A percentile compares a stretch with the other conserved stretches of the same genome.
Conservation (phyloP, 2,113 vertebrate species). For the Fulica atra region DNA sequence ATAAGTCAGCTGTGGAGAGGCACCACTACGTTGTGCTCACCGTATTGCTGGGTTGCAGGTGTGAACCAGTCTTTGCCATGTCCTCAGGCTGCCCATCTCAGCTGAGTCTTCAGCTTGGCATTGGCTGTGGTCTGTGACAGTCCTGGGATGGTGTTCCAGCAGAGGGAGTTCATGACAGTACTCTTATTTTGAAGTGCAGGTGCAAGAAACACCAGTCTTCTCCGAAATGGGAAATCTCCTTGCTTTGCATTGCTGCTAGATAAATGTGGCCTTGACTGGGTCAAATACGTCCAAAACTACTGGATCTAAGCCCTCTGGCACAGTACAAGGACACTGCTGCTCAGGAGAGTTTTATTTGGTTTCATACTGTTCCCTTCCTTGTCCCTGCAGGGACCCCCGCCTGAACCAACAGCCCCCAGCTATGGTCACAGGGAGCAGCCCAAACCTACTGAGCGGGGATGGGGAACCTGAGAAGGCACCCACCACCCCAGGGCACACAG, state of each 20-base stretch:
- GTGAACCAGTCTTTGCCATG: background rate
- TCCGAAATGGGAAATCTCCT: background rate
- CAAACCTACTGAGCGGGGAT: rapidly evolving
- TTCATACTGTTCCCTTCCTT: background rate
- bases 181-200: background rate
- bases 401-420: background rate
- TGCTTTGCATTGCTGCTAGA: background rate
- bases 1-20: background rate
- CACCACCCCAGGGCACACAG: background rate
- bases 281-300: background rate
- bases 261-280: background rate
- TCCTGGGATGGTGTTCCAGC: background rate
- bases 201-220: background rate
- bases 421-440: rapidly evolving
- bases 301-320: background rate
- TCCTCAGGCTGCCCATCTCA: background rate
- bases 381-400: background rate
- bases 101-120: background rate
- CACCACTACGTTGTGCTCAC: background rate
- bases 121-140: background rate
- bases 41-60: rapidly evolving
- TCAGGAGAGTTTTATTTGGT: background rate
- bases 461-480: background rate
- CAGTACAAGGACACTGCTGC: background rate
- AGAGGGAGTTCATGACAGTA: background rate